Conservation (phyloP, 1,140 invertebrate species). For the Drosophila santomea region DNA sequence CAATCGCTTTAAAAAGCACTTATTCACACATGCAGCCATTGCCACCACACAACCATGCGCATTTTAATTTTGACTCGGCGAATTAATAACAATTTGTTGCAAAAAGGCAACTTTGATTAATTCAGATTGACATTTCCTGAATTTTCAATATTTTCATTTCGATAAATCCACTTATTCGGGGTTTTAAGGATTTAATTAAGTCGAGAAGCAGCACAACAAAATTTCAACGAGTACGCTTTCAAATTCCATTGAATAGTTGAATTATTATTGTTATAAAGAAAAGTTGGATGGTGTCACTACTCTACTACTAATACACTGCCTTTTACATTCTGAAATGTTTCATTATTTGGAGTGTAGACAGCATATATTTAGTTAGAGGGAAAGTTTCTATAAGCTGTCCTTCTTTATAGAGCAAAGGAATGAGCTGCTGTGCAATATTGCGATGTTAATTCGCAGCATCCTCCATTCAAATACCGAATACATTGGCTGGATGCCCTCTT, state of each 20-base stretch:
- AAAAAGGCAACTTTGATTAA: conserved; percentile 32
- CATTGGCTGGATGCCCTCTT: not conserved
- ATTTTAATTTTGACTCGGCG: conserved; percentile 40
- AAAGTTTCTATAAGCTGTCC: not conserved
- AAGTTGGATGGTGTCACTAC: too few species aligned
- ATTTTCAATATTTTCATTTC: conserved; percentile 7
- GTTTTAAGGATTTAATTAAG: conserved; percentile 20
- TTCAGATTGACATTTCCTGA: conserved; percentile 7
- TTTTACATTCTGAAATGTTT: not conserved
- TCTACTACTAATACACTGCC: not conserved
- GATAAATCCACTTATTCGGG: conserved; percentile 14
- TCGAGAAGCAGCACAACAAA: not conserved
- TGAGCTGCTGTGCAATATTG: conserved; percentile 29
- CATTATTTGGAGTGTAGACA: not conserved
- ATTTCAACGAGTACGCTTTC: not conserved
- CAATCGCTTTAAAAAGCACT: conserved; percentile 58
- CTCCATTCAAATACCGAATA: conserved; percentile 19
- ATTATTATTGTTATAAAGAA: not conserved
- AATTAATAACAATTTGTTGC: conserved; percentile 46
- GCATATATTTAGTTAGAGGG: not conserved
- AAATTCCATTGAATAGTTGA: not conserved
- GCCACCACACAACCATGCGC: not conserved
- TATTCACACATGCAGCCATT: conserved; percentile 19
- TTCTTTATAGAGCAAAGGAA: not conserved
- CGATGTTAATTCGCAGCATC: conserved; percentile 29